Percentiles rank a stretch among this genome's conserved stretches.
Conservation (phyloP, 2,888 invertebrate species). For the Eretmocerus hayati region DNA sequence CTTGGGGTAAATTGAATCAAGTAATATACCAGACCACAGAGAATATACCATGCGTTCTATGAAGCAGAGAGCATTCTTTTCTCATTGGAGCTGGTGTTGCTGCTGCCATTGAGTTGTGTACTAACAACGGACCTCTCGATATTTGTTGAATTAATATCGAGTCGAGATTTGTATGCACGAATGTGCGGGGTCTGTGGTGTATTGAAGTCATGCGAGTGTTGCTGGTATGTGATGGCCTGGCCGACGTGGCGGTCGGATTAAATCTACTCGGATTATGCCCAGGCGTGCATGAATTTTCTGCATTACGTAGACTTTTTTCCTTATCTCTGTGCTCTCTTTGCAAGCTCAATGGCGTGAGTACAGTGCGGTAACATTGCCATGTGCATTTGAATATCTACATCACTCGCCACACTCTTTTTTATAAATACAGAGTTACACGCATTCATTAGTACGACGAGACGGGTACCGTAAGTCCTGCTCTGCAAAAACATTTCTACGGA, state of each 20-base stretch:
- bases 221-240: constrained; percentile 1
- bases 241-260: constrained; percentile 13
- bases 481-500: too few species aligned
- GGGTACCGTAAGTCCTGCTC: too few species aligned
- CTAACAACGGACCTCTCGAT: too few species aligned
- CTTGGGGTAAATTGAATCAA: too few species aligned
- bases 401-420: constrained; percentile 19
- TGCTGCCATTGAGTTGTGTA: too few species aligned
- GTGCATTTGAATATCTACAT: constrained; percentile 24
- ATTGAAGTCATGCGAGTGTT: constrained; percentile 13
- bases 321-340: constrained; percentile 4
- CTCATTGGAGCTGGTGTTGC: too few species aligned
- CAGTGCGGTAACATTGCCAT: constrained; percentile 1
- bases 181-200: not conserved
- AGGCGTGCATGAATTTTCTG: constrained; percentile 21
- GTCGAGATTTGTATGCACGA: constrained; percentile 1
- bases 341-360: constrained; percentile 1
- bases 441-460: too few species aligned
- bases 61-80: too few species aligned
- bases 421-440: constrained; percentile 16
- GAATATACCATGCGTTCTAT: too few species aligned
- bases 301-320: constrained; percentile 7
- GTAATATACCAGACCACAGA: too few species aligned
- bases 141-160: constrained; percentile 14
- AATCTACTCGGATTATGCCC: constrained; percentile 15